Percentiles rank a stretch among this genome's conserved stretches.
phyloP scores from a whole-genome alignment of 2,888 invertebrate genomes.

The Yponomeuta evonymella region DNA sequence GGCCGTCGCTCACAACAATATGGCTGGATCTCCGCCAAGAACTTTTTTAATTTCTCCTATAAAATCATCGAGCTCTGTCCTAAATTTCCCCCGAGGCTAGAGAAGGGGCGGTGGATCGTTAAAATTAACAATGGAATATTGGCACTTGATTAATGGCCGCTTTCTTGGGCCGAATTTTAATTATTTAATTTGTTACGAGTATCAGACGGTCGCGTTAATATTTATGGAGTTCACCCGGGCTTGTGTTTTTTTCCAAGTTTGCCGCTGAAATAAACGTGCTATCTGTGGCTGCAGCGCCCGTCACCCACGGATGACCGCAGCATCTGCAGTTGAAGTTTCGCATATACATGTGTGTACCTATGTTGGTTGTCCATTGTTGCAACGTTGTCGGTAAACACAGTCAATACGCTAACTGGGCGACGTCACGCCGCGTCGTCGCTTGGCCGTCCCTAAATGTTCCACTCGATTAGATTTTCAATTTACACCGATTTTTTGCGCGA shows the following conservation, averaged over 20 bases:
- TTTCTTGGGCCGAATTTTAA: slow-evolving; percentile 30
- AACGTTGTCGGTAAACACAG: neutral
- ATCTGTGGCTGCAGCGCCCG: neutral
- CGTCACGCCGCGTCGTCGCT: neutral
- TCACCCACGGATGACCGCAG: neutral
- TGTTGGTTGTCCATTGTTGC: neutral
- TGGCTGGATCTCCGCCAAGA: slow-evolving; percentile 25
- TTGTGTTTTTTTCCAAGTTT: neutral
- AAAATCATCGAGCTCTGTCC: slow-evolving; percentile 36
- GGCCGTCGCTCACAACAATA: neutral
- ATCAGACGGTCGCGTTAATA: neutral
- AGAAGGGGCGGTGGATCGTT: slow-evolving; percentile 31
- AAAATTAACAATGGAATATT: slow-evolving; percentile 58
- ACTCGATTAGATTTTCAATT: slow-evolving; percentile 13
- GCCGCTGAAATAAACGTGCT: neutral
- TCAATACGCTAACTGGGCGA: neutral
- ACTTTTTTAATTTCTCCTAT: slow-evolving; percentile 67
- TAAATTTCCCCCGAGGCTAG: slow-evolving; percentile 20
- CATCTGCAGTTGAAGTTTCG: neutral
- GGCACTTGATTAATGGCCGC: slow-evolving; percentile 47
- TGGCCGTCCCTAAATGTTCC: neutral
- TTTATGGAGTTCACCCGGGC: neutral
- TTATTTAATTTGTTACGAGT: slow-evolving; percentile 12
- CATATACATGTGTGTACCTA: neutral
- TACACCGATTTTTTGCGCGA: slow-evolving; percentile 12